Conservation (phyloP, 2,888 invertebrate genomes). For the Lithophane ornitopus region DNA sequence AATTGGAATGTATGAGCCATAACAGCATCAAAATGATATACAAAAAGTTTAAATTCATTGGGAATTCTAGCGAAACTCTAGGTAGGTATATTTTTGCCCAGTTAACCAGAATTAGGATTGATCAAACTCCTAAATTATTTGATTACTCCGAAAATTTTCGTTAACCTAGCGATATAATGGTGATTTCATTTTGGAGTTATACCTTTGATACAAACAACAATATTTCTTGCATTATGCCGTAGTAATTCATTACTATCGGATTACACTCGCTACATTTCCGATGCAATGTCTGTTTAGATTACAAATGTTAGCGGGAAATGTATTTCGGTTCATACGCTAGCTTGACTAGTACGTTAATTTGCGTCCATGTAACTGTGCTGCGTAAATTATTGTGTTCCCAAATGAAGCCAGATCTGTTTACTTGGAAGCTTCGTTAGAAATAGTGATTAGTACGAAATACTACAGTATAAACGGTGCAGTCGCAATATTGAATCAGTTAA, state of each 20-base stretch:
- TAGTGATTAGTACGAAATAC: constrained; percentile 19
- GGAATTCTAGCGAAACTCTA: neutral
- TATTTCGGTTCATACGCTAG: constrained; percentile 52
- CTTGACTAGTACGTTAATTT: constrained; percentile 57
- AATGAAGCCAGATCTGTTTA: constrained; percentile 41
- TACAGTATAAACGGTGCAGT: neutral
- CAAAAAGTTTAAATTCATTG: neutral
- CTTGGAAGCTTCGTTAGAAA: constrained; percentile 39
- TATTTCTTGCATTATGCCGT: constrained; percentile 16
- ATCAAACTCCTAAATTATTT: neutral
- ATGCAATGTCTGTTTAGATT: constrained; percentile 50
- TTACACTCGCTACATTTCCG: constrained; percentile 50
- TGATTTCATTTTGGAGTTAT: neutral
- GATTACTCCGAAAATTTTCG: neutral
- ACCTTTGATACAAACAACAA: neutral
- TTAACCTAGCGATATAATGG: neutral
- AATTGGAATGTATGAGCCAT: neutral
- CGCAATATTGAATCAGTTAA: constrained; percentile 12
- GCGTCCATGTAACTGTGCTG: constrained; percentile 34
- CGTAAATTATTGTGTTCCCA: constrained; percentile 51
- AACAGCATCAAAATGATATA: neutral
- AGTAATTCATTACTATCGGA: constrained; percentile 70
- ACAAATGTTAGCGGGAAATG: constrained; percentile 58
- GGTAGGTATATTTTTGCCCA: neutral
- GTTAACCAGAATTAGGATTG: neutral